Percentiles rank a stretch among this genome's conserved stretches.
These are phyloP conservation scores for Peromyscus aztecus DNA, from an alignment of 2,797 vertebrate species.

Conservation along the genomic window DNA sequence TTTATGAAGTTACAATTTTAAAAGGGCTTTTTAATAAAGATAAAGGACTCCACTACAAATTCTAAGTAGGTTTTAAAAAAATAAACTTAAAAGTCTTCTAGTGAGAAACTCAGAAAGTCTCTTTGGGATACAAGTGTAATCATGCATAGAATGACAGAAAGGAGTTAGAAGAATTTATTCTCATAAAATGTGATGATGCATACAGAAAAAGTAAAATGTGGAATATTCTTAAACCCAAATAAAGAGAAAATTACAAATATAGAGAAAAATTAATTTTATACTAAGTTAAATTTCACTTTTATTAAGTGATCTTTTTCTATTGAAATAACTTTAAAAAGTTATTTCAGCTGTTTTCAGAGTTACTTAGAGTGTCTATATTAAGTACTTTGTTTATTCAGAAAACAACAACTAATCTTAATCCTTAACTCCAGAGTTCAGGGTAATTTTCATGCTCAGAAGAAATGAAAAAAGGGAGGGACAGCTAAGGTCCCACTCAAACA, in stretches of 20 bases:
- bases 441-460: background rate
- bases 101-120: background rate
- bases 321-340: background rate
- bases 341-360: slow-evolving; percentile 27
- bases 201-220: background rate
- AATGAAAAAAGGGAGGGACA: background rate
- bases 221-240: slow-evolving; percentile 43
- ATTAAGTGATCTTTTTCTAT: background rate
- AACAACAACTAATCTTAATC: slow-evolving; percentile 2
- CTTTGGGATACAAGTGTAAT: background rate
- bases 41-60: background rate
- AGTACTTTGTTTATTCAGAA: background rate
- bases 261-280: slow-evolving; percentile 12
- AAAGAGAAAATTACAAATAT: slow-evolving; percentile 41
- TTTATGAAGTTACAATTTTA: background rate
- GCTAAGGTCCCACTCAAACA: background rate
- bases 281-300: background rate
- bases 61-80: background rate
- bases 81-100: background rate
- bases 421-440: background rate
- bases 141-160: background rate
- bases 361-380: background rate
- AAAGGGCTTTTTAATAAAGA: background rate
- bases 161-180: background rate
- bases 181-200: background rate